A percentile compares a stretch with the other conserved stretches of the same genome.
phyloP scores from a whole-genome alignment of 2,113 vertebrate genomes.

The Chiloscyllium plagiosum region DNA sequence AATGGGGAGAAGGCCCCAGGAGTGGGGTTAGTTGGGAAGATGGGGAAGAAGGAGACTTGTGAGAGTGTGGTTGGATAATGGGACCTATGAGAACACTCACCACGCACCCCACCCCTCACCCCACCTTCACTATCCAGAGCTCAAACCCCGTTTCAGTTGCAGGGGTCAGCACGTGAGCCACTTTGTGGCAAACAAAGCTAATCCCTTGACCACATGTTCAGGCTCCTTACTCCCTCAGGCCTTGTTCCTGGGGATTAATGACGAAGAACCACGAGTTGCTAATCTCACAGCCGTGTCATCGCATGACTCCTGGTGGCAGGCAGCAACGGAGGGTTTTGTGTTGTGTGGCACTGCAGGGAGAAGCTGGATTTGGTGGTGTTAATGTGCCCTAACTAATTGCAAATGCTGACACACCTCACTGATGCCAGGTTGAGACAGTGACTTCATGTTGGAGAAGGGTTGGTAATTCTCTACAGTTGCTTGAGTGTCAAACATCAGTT shows the following conservation, averaged over 20 bases:
- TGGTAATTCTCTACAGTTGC: background rate
- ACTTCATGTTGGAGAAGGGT: background rate
- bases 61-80: too few relatives aligned
- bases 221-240: too few relatives aligned
- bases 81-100: too few relatives aligned
- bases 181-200: too few relatives aligned
- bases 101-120: too few relatives aligned
- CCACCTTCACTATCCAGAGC: too few relatives aligned
- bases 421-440: background rate
- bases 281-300: background rate
- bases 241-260: background rate
- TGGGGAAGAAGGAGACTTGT: too few relatives aligned
- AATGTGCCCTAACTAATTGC: background rate
- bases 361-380: background rate
- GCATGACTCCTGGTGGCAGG: background rate
- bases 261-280: background rate
- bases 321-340: too few relatives aligned
- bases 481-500: background rate
- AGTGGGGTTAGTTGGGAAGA: too few relatives aligned
- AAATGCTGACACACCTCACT: background rate
- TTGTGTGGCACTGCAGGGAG: background rate
- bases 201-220: background rate
- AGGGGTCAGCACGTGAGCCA: too few relatives aligned
- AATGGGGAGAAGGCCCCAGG: too few relatives aligned
- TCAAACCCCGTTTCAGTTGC: too few relatives aligned